Evolutionary conservation across 2,888 invertebrate species (phyloP).

Genomic region (Eumerus sabulonum): DNA sequence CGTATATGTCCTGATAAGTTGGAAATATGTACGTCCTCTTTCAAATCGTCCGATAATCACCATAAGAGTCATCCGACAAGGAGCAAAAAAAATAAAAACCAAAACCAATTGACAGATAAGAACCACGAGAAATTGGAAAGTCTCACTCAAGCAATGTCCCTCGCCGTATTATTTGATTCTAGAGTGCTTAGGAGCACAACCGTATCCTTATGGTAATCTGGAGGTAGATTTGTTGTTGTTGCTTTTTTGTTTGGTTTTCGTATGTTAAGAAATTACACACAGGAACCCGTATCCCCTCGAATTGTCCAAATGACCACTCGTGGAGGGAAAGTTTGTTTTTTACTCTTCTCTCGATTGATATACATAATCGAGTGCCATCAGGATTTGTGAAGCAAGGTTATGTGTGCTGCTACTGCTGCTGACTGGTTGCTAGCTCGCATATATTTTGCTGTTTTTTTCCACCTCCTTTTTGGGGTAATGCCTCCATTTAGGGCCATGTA

Average conservation of each 20-base stretch:
- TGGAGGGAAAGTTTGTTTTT: conserved; percentile 61
- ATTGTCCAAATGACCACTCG: conserved; percentile 63
- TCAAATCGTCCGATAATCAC: conserved; percentile 66
- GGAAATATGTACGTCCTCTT: conserved; percentile 50
- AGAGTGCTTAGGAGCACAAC: conserved; percentile 54
- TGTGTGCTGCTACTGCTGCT: conserved; percentile 5
- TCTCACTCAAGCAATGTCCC: conserved; percentile 37
- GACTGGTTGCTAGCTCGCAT: not conserved
- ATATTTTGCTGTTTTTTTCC: not conserved
- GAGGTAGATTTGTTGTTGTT: conserved; percentile 58
- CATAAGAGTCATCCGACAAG: not conserved
- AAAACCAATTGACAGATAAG: conserved; percentile 35
- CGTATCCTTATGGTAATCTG: conserved; percentile 66
- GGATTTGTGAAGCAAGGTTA: conserved; percentile 59
- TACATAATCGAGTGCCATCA: conserved; percentile 67
- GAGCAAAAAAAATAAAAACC: conserved; percentile 5
- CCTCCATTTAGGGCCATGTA: conserved; percentile 47
- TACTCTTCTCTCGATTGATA: conserved; percentile 68
- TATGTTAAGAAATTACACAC: not conserved
- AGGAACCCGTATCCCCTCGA: conserved; percentile 42
- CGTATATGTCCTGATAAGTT: conserved; percentile 41
- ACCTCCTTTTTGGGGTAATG: conserved; percentile 33
- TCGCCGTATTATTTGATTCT: conserved; percentile 25
- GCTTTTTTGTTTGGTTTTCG: conserved; percentile 8
- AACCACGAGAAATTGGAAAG: conserved; percentile 54